Conservation (phyloP, 2,797 vertebrate genomes). For the Mormyrops attenuatus region DNA sequence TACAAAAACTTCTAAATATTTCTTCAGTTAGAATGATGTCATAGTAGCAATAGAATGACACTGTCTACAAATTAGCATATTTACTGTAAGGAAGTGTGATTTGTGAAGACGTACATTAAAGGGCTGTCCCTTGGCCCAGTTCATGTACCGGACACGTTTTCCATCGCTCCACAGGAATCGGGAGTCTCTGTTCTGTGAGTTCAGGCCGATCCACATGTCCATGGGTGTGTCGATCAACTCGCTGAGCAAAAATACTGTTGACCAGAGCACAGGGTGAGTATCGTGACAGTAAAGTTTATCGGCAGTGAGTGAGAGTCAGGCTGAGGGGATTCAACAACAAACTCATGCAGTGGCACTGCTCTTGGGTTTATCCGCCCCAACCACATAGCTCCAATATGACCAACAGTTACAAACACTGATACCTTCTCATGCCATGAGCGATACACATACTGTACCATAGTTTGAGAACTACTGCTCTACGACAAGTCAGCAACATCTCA, state of each 20-base stretch:
- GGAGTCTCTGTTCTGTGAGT: neutral
- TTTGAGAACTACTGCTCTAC: neutral
- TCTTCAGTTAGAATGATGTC: neutral
- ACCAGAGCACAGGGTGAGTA: neutral
- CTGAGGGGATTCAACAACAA: neutral
- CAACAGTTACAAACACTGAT: neutral
- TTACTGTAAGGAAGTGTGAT: neutral
- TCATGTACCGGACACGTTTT: neutral
- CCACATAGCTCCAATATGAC: neutral
- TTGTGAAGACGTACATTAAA: neutral
- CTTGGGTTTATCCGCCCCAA: neutral
- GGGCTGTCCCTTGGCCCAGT: neutral
- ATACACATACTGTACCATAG: neutral
- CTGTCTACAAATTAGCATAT: neutral
- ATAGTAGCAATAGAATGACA: neutral
- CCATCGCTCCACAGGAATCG: neutral
- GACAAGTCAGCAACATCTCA: neutral
- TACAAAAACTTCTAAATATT: neutral
- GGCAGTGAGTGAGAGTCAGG: neutral
- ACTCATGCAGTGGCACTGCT: neutral
- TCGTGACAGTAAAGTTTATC: neutral
- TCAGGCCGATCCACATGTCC: slow-evolving; percentile 5
- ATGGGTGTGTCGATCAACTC: neutral
- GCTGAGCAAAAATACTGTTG: neutral
- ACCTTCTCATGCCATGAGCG: neutral